These are phyloP conservation scores for Scaptodrosophila lebanonensis DNA, from an alignment of 1,140 invertebrate species.

Conservation along the genomic window DNA sequence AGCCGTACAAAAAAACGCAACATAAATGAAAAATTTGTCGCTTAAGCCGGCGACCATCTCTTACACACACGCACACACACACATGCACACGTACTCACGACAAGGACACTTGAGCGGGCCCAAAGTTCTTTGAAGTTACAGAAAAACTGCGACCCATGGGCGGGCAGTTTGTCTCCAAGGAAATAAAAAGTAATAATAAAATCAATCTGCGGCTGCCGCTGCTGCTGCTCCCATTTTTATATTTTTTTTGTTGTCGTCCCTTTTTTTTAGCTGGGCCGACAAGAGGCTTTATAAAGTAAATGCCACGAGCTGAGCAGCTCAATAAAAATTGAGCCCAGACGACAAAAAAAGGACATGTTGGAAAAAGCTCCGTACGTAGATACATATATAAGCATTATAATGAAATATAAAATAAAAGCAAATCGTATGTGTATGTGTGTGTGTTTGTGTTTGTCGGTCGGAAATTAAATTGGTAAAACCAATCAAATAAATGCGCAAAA, in stretches of 20 bases:
- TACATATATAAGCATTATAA: constrained; percentile 33
- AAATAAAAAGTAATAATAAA: constrained; percentile 69
- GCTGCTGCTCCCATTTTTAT: too few relatives aligned
- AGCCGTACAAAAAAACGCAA: constrained; percentile 50
- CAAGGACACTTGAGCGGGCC: constrained; percentile 59
- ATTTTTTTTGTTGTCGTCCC: too few relatives aligned
- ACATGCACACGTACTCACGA: constrained; percentile 14
- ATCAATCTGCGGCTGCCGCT: constrained; percentile 59
- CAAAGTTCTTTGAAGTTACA: constrained; percentile 68
- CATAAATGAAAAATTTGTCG: constrained; percentile 64
- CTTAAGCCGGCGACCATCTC: constrained; percentile 51
- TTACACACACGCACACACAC: constrained; percentile 15
- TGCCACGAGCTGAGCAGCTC: constrained; percentile 30
- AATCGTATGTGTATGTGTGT: too few relatives aligned
- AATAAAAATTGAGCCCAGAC: constrained; percentile 18
- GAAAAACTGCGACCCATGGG: constrained; percentile 50
- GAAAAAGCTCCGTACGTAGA: constrained; percentile 8
- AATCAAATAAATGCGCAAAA: constrained; percentile 53
- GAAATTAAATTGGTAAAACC: constrained; percentile 56
- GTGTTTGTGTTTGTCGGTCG: constrained; percentile 17
- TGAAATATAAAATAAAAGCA: constrained; percentile 61
- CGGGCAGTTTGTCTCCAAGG: constrained; percentile 67
- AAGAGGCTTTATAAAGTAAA: constrained; percentile 34
- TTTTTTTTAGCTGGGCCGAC: neutral
- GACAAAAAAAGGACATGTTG: constrained; percentile 1